A percentile compares a stretch with the other conserved stretches of the same genome.
These are phyloP conservation scores for Polyergus mexicanus DNA, from an alignment of 1,140 invertebrate genomes.

Conservation along the genomic window DNA sequence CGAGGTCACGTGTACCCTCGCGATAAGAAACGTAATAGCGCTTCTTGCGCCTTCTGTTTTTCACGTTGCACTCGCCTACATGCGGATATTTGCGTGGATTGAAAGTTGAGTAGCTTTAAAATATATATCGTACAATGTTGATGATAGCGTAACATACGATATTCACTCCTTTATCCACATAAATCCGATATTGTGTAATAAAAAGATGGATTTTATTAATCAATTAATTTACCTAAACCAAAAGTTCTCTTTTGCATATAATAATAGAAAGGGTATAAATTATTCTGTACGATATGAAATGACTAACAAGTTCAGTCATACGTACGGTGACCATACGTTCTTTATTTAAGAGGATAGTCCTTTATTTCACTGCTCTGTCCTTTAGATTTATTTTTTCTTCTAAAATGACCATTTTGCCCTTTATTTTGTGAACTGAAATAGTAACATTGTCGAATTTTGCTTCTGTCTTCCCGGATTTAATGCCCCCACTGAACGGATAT, in stretches of 20 bases:
- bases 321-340: no score
- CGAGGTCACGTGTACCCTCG: constrained; percentile 64
- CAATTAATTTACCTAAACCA: background rate
- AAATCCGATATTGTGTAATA: background rate
- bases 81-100: background rate
- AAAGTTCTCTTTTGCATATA: background rate
- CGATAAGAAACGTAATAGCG: constrained; percentile 51
- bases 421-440: no score
- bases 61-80: background rate
- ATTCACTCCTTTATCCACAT: background rate
- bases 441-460: no score
- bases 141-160: background rate
- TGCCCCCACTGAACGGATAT: no score
- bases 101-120: background rate
- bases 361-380: no score
- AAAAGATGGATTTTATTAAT: background rate
- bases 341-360: no score
- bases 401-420: no score
- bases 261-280: background rate
- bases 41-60: constrained; percentile 40
- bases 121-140: background rate
- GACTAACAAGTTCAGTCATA: background rate
- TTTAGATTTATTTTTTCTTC: no score
- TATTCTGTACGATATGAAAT: background rate
- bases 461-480: no score